Conservation (phyloP, 2,797 vertebrate species). For the Phoxinus dragarum region DNA sequence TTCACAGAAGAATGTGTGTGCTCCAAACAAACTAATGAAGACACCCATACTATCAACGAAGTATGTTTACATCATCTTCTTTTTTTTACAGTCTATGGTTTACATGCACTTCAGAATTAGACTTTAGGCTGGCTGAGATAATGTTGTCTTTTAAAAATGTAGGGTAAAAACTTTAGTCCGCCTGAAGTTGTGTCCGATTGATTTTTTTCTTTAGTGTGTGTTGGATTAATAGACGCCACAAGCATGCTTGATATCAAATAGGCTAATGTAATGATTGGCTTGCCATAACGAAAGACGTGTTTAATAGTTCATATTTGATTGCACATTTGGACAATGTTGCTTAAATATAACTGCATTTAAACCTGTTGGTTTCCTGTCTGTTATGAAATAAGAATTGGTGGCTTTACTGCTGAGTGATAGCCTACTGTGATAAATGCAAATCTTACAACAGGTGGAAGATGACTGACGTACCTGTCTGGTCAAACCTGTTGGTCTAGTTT, state of each 20-base stretch:
- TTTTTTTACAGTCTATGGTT: neutral
- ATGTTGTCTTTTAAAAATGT: neutral
- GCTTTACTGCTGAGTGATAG: neutral
- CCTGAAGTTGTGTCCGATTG: neutral
- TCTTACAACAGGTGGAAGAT: neutral
- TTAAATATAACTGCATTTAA: neutral
- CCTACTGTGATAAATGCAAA: neutral
- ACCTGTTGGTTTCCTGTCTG: neutral
- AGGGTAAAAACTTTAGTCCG: neutral
- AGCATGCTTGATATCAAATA: neutral
- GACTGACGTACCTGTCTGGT: neutral
- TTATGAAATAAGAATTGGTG: neutral
- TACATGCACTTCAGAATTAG: neutral
- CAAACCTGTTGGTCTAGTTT: slow-evolving; percentile 24
- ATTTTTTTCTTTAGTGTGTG: neutral
- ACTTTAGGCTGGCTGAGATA: neutral
- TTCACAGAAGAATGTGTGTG: slow-evolving; percentile 47
- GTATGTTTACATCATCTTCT: neutral
- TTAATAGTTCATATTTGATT: neutral
- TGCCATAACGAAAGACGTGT: neutral
- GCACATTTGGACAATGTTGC: neutral
- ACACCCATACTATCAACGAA: neutral
- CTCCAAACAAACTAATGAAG: slow-evolving; percentile 40
- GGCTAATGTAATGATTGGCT: neutral
- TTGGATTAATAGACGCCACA: neutral